Evolutionary conservation across 2,797 vertebrate species (phyloP), one percentile per base, ranked within the genome.

Genomic region (Poeciliopsis infans): DNA sequence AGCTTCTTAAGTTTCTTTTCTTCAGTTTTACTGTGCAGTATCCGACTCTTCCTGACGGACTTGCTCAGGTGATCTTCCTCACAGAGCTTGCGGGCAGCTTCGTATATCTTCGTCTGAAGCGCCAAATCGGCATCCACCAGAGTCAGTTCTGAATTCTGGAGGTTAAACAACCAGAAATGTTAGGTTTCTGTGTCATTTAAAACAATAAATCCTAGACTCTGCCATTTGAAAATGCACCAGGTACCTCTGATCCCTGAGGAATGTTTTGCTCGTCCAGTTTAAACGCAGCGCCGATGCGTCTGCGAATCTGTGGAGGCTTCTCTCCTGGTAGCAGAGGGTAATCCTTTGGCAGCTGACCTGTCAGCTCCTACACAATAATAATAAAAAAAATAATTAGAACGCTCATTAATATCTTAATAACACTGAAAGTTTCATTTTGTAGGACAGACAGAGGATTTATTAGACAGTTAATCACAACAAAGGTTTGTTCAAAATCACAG

Each of bases 61-160:
- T 97, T 95, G 81, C 95, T 94, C 4, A 94, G 93, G 88, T 97
- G 96, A 75, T 95, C 93, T 91, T 99, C 97, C 0, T 88, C 88
- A 25, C 93, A 97, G 33, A 99, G 96, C 25, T 95, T 95, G 1
- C 95, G 94, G 0, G 96, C 95, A 0, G 98, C 98, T 85, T 96
- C 95, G 0, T 96, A 95, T 49, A 99, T 98, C 95, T 97, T 97
- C 85, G 96, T 95, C 95, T 99, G 97, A 85, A 99, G 94, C 0
- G 97, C 96, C 82, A 98, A 90, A 76, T 97, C 95, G 43, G 87
- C 92, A 69, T 98, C 96, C 80, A 97, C 93, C 46, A 92, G 81
- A 74, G 91, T 95, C 84, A 97, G 92, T 31, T 94, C 81, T 0
- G 97, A 97, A 75, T 97, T 95, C 98, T 99, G 91, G 5, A 47